A percentile compares a stretch with the other conserved stretches of the same genome.
These are phyloP conservation scores for Epinotia demarniana DNA, from an alignment of 2,888 invertebrate species.

Conservation along the genomic window DNA sequence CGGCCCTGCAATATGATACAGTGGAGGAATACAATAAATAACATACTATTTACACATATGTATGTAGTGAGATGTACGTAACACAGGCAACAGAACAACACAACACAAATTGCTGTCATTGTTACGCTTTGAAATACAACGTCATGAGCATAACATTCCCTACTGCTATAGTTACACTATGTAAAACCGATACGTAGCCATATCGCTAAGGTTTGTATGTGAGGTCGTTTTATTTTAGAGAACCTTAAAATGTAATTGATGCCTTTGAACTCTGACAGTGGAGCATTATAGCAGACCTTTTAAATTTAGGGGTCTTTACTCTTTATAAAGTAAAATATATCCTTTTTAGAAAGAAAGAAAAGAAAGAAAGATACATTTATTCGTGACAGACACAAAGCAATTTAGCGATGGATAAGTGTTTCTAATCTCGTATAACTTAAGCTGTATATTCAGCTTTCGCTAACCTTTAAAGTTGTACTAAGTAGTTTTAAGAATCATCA, in stretches of 20 bases:
- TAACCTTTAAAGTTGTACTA: slow-evolving; percentile 12
- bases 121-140: neutral
- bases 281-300: neutral
- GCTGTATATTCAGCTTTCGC: slow-evolving; percentile 20
- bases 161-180: neutral
- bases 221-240: neutral
- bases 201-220: neutral
- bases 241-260: neutral
- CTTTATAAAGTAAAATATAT: neutral
- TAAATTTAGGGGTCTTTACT: too few species aligned
- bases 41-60: neutral
- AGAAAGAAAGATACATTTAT: too few species aligned
- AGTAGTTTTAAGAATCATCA: slow-evolving; percentile 22
- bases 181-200: neutral
- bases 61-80: neutral
- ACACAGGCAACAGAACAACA: neutral
- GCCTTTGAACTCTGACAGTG: neutral
- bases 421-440: neutral
- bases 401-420: neutral
- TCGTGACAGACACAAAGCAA: too few species aligned
- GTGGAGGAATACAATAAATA: neutral
- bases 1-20: neutral
- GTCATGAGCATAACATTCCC: neutral
- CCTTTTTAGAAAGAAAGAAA: too few species aligned
- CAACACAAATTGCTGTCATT: slow-evolving; percentile 31